Evolutionary conservation across 2,797 vertebrate species (phyloP), one percentile per base, ranked within the genome.

Genomic region (Merluccius polli): DNA sequence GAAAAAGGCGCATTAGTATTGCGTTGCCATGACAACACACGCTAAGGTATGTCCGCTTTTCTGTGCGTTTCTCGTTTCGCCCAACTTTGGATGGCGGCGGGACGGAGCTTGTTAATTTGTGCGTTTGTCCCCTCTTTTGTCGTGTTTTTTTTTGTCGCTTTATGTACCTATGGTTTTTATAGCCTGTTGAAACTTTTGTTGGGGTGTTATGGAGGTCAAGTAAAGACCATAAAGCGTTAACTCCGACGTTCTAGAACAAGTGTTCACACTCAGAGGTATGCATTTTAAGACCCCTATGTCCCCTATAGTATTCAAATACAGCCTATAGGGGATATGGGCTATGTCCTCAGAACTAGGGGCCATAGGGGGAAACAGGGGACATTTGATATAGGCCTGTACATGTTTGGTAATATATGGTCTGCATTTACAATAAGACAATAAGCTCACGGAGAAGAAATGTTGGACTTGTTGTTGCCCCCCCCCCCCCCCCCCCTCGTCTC

Each of bases 21-120:
- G 32, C 52, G 93, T 94, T 93, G 84, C 85, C 87, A 92, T 92
- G 89, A 74, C 88, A 86, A 94, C 93, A 79, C 3, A 71, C 78
- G 72, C 74, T 77, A 31, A 75, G 11, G 74, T 31, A n/a, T 52
- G 41, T 1, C 29, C 11, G 44, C 11, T 44, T 75, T 21, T 44
- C 21, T n/a, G 32, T 3, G 41, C 30, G 44, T 3, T 67, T 74
- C 65, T 65, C 13, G 59, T 27, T 63, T n/a, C 18, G 27, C 67
- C 2, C 2, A 29, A 4, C n/a, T n/a, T n/a, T 27, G 10, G 65
- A 15, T 69, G 29, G 15, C 5, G 6, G 67, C 67, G 21, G 2
- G 15, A 32, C 16, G n/a, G n/a, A n/a, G n/a, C n/a, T n/a, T n/a
- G n/a, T n/a, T n/a, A n/a, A n/a, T n/a, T 65, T 24, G 52, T 24